Percentiles rank a stretch among this genome's conserved stretches.
phyloP scores from a whole-genome alignment of 2,113 vertebrate genomes.

The Delphinus delphis region DNA sequence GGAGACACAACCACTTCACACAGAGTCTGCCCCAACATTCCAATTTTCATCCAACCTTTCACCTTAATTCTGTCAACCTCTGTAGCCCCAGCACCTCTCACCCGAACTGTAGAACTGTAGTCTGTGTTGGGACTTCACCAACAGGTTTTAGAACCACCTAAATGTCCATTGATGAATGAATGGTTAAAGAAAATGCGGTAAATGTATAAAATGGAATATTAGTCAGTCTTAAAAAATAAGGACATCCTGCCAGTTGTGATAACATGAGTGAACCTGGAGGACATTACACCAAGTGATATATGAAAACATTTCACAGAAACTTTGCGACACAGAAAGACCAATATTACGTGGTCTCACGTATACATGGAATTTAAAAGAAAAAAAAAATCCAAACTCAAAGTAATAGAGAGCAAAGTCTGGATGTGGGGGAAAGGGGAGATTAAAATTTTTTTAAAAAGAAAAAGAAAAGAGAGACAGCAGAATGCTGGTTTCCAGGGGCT shows the following conservation, averaged over 20 bases:
- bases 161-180: background rate
- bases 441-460: too few relatives aligned
- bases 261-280: background rate
- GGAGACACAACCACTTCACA: background rate
- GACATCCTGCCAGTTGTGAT: background rate
- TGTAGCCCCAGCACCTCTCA: background rate
- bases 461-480: background rate
- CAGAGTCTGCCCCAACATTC: background rate
- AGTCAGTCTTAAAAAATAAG: background rate
- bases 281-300: background rate
- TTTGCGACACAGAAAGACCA: background rate
- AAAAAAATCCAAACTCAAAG: background rate
- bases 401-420: background rate
- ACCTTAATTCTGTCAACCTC: background rate
- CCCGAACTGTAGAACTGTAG: too few relatives aligned
- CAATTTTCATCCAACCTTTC: background rate
- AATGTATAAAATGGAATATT: background rate
- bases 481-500: background rate
- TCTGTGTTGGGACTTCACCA: background rate
- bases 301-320: background rate
- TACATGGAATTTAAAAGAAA: background rate
- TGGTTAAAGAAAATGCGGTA: background rate
- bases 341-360: background rate
- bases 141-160: background rate
- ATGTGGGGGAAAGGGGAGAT: background rate